Conservation (phyloP, 2,113 vertebrate genomes). For the Daubentonia madagascariensis region DNA sequence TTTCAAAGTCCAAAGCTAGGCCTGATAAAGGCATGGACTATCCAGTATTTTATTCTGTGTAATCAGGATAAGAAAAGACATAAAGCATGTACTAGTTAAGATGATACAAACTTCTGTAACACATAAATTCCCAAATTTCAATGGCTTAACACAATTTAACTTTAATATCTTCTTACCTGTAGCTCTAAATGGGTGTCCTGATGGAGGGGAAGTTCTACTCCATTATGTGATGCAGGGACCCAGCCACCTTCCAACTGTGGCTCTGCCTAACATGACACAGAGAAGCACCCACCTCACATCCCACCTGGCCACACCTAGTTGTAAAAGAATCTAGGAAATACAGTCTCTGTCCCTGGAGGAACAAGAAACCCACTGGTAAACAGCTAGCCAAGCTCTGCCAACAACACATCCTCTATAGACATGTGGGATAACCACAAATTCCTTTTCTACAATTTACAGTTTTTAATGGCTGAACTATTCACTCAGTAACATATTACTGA, state of each 20-base stretch:
- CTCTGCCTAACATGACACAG: neutral
- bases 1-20: neutral
- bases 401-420: neutral
- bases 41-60: neutral
- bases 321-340: neutral
- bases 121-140: neutral
- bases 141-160: neutral
- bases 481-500: neutral
- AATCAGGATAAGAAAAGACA: neutral
- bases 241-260: neutral
- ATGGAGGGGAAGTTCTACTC: fast-evolving
- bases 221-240: neutral
- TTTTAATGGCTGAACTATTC: neutral
- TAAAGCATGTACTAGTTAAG: neutral
- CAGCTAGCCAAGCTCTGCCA: neutral
- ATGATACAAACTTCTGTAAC: neutral
- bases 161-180: neutral
- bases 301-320: neutral
- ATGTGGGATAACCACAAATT: neutral
- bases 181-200: neutral
- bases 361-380: neutral
- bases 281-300: neutral
- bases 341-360: no score
- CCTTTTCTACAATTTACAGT: neutral
- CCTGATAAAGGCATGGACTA: fast-evolving